Evolutionary conservation across 1,140 invertebrate genomes (phyloP).

Genomic region (Ylistrum balloti): DNA sequence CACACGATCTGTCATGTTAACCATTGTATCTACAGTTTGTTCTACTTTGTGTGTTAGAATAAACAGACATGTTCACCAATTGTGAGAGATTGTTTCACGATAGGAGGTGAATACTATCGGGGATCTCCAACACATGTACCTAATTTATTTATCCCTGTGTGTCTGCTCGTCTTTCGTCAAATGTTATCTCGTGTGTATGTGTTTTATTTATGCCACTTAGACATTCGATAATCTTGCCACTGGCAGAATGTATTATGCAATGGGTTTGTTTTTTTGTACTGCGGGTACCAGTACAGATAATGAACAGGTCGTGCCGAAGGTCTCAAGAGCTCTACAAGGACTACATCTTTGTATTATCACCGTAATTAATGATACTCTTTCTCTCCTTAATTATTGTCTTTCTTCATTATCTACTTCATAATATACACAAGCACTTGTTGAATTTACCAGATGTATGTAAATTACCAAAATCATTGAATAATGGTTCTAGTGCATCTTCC

Average conservation of each 20-base stretch:
- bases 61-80: conserved; percentile 38
- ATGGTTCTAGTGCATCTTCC: too few species aligned
- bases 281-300: not conserved
- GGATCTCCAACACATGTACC: not conserved
- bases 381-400: too few species aligned
- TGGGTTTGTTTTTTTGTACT: conserved; percentile 7
- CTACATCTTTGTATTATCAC: not conserved
- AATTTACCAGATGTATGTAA: too few species aligned
- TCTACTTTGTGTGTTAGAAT: not conserved
- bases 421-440: too few species aligned
- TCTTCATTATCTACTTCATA: too few species aligned
- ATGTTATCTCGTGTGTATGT: conserved; percentile 27
- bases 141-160: conserved; percentile 40
- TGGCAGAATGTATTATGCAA: conserved; percentile 38
- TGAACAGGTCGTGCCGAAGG: not conserved
- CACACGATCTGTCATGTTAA: not conserved
- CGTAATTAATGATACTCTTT: not conserved
- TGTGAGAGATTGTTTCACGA: conserved; percentile 10
- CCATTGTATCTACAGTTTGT: not conserved
- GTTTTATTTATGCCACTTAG: conserved; percentile 39
- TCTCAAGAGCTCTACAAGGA: not conserved
- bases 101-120: conserved; percentile 20
- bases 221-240: conserved; percentile 33
- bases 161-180: conserved; percentile 37
- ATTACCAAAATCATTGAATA: too few species aligned